Evolutionary conservation across 2,888 invertebrate species (phyloP).

Genomic region (Achlya flavicornis): DNA sequence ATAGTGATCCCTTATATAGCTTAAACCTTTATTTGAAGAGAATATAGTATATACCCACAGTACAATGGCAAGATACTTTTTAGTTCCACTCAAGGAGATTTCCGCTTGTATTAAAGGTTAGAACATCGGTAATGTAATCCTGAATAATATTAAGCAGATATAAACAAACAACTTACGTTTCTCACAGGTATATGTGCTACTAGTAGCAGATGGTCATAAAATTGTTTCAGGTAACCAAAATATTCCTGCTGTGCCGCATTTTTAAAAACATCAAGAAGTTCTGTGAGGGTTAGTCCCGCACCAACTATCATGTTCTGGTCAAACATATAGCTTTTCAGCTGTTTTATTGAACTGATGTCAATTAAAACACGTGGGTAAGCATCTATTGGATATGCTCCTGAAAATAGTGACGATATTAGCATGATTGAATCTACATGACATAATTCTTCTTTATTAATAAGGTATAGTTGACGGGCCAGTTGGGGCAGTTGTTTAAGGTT

Average conservation of each 20-base stretch:
- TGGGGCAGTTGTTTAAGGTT: no score
- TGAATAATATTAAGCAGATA: background rate
- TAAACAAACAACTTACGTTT: slow-evolving; percentile 84
- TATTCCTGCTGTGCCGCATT: slow-evolving; percentile 51
- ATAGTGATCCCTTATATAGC: no score
- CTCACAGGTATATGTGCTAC: slow-evolving; percentile 88
- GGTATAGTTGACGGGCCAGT: no score
- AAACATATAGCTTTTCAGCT: slow-evolving; percentile 72
- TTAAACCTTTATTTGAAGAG: no score
- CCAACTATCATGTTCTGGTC: slow-evolving; percentile 80
- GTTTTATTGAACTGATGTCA: slow-evolving; percentile 83
- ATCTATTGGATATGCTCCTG: slow-evolving; percentile 66
- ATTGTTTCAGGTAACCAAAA: slow-evolving; percentile 82
- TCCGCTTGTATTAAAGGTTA: no score
- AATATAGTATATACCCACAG: no score
- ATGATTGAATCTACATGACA: background rate
- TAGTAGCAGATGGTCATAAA: slow-evolving; percentile 85
- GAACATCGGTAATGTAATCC: no score
- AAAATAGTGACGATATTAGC: slow-evolving; percentile 5
- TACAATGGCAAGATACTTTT: no score
- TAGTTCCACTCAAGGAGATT: no score
- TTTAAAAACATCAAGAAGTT: slow-evolving; percentile 75
- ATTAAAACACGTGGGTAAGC: slow-evolving; percentile 77
- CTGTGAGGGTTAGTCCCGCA: slow-evolving; percentile 80
- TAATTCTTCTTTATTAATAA: no score